Percentiles rank a stretch among this genome's conserved stretches.
Conservation (phyloP, 2,113 vertebrate genomes). For the Rhinichthys klamathensis region DNA sequence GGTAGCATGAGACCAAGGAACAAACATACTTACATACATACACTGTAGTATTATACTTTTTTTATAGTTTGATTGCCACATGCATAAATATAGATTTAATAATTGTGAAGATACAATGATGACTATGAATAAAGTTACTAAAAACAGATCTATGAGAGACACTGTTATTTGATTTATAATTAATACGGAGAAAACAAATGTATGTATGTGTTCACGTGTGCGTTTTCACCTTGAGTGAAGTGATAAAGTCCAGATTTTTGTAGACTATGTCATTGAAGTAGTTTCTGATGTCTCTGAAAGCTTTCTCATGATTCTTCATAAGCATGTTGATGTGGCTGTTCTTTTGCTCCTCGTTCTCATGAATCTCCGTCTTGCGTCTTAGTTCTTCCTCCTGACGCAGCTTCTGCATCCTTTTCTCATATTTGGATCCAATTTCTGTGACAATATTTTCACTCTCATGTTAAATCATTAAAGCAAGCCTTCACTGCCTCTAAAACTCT, state of each 20-base stretch:
- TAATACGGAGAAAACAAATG: not conserved
- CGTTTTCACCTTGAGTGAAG: constrained; percentile 79
- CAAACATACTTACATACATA: not conserved
- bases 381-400: constrained; percentile 81
- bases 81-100: not conserved
- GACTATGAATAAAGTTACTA: not conserved
- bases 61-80: not conserved
- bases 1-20: not conserved
- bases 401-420: constrained; percentile 78
- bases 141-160: not conserved
- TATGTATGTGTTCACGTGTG: not conserved
- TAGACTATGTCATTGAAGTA: constrained; percentile 81
- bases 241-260: constrained; percentile 79
- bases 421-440: constrained; percentile 82
- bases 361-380: constrained; percentile 79
- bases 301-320: constrained; percentile 78
- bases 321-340: constrained; percentile 79
- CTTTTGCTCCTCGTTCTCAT: constrained; percentile 83
- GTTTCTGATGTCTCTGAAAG: constrained; percentile 79
- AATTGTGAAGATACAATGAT: not conserved
- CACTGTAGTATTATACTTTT: not conserved
- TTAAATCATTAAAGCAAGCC: not conserved
- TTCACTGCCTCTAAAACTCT: not conserved
- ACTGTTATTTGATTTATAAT: not conserved
- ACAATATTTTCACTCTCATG: not conserved